Percentiles rank a stretch among this genome's conserved stretches.
phyloP scores from a whole-genome alignment of 1,140 invertebrate species.

The Zaprionus tsacasi region DNA sequence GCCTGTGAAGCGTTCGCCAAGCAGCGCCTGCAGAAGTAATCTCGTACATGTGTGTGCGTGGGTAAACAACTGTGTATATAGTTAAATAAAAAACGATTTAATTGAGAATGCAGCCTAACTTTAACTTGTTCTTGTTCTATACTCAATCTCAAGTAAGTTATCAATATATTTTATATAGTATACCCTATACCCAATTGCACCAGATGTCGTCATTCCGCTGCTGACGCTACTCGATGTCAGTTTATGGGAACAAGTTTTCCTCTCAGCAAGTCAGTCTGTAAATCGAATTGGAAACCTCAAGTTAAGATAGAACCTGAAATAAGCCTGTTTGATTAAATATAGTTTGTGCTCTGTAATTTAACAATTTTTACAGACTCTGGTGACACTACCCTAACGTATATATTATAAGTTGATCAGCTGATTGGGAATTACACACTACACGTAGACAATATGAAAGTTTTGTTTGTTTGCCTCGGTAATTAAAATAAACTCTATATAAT shows the following conservation, averaged over 20 bases:
- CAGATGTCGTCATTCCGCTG: background rate
- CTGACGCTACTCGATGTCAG: background rate
- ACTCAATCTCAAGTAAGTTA: background rate
- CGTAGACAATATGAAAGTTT: conserved; percentile 55
- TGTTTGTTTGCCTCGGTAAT: conserved; percentile 80
- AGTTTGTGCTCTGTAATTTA: background rate
- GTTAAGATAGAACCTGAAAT: background rate
- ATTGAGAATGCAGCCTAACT: background rate
- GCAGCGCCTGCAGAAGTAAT: conserved; percentile 65
- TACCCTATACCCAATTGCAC: background rate
- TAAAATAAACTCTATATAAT: conserved; percentile 33
- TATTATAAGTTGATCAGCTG: conserved; percentile 29
- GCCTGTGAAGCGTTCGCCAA: conserved; percentile 89
- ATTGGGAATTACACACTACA: background rate
- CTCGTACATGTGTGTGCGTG: conserved; percentile 3
- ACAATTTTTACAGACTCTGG: background rate
- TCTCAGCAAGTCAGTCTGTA: background rate
- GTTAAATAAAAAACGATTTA: background rate
- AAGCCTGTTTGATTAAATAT: background rate
- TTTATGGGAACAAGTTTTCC: background rate
- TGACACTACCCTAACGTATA: background rate
- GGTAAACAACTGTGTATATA: conserved; percentile 31
- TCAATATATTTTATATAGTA: background rate
- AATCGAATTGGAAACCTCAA: background rate
- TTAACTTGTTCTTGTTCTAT: background rate